Evolutionary conservation across 1,140 invertebrate species (phyloP), one percentile per base, ranked within the genome.

Genomic region (Neodiprion virginianus): DNA sequence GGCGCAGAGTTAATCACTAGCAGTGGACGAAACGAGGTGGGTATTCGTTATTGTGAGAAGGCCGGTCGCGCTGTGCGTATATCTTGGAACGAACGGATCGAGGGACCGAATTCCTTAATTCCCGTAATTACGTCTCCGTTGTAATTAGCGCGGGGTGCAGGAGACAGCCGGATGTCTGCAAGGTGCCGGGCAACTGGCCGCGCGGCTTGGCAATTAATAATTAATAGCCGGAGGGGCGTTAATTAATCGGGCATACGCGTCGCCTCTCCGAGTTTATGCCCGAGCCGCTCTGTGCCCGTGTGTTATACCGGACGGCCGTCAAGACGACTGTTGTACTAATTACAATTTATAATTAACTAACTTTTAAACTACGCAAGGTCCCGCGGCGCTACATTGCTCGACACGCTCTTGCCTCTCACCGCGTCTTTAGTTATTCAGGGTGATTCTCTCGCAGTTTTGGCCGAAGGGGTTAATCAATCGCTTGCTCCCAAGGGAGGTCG

Each of bases 281-380:
- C 80, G 78, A 81, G 79, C 77, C 53, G 79, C 72, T 73, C 67
- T 65, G 70, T 65, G 66, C 73, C 48, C 50, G 47, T 48, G 53
- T 61, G 53, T 61, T 61, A 17, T 61, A 61, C 74, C 81, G 79
- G 28, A 40, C 28, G 28, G 28, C 28, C 28, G 28, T 40, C 28
- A 40, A 40, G 28, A 40, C 28, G 28, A 40, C 28, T 40, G 28
- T 40, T 40, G 28, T 81, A 80, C 82, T 87, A 87, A 87, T 87
- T 87, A 87, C 86, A 86, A 85, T 87, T 87, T 87, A 87, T 86
- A 87, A 87, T 87, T 86, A 87, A 87, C 78, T 79, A 84, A 80
- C 79, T 83, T 77, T 40, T 40, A 40, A 40, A 40, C 28, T 40
- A 40, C 28, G 28, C 28, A 40, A 40, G 28, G 28, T 40, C 28